These are phyloP conservation scores for Euschistus heros DNA, from an alignment of 1,140 invertebrate genomes.

Conservation along the genomic window DNA sequence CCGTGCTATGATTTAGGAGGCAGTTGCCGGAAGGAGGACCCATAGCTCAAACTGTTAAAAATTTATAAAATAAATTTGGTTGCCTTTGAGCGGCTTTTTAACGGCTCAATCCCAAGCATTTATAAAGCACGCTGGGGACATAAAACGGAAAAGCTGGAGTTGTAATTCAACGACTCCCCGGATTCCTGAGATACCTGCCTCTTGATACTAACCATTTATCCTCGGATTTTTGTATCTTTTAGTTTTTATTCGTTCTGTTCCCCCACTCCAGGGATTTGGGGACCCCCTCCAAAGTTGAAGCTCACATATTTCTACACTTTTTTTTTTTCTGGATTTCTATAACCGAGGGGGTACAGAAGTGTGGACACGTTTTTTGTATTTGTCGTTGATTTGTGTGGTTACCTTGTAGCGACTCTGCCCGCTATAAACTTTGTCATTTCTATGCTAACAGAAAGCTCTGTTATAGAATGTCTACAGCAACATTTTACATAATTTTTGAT, in stretches of 20 bases:
- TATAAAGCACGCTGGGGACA: conserved; percentile 6
- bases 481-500: no score
- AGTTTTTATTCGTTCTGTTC: no score
- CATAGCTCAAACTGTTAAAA: background rate
- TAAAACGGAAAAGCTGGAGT: background rate
- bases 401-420: no score
- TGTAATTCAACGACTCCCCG: conserved; percentile 1
- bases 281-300: no score
- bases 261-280: no score
- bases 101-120: conserved; percentile 13
- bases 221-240: conserved; percentile 10
- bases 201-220: background rate
- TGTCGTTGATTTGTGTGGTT: background rate
- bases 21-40: no score
- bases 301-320: no score
- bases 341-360: background rate
- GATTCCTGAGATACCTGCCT: background rate
- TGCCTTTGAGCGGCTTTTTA: conserved; percentile 1
- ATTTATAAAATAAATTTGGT: conserved; percentile 14
- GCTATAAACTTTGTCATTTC: no score
- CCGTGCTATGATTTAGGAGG: no score
- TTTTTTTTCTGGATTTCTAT: no score
- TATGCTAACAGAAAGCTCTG: no score
- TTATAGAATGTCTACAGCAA: no score
- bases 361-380: conserved; percentile 14